Evolutionary conservation across 2,797 vertebrate species (phyloP).

Genomic region (Geotrypetes seraphini): DNA sequence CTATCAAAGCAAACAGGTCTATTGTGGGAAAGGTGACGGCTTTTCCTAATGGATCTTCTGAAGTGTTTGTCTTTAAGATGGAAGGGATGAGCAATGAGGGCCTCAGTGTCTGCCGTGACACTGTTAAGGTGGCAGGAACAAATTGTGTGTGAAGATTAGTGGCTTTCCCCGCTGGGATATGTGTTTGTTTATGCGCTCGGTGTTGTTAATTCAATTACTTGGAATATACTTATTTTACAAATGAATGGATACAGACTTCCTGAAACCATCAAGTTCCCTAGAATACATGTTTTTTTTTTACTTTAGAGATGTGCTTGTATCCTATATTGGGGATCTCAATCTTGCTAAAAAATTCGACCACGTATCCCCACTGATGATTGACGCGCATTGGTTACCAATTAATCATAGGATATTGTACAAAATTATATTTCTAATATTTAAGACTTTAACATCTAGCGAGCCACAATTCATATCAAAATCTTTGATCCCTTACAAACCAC

Average conservation of each 20-base stretch:
- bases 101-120: slow-evolving; percentile 26
- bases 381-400: no score
- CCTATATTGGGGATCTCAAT: no score
- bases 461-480: no score
- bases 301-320: no score
- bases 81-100: slow-evolving; percentile 6
- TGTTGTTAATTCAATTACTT: slow-evolving; percentile 44
- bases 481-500: no score
- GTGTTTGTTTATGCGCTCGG: slow-evolving; percentile 36
- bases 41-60: slow-evolving; percentile 12
- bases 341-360: no score
- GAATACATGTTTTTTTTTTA: slow-evolving; percentile 31
- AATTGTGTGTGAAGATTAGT: slow-evolving; percentile 42
- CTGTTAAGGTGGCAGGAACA: slow-evolving; percentile 30
- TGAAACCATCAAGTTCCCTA: slow-evolving; percentile 13
- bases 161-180: slow-evolving; percentile 11
- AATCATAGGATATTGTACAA: no score
- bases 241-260: slow-evolving; percentile 45
- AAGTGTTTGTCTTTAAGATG: slow-evolving; percentile 8
- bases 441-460: no score
- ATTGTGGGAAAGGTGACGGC: background rate
- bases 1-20: slow-evolving; percentile 1
- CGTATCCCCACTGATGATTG: no score
- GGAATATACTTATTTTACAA: slow-evolving; percentile 45
- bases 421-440: no score